phyloP scores from a whole-genome alignment of 2,113 vertebrate genomes.

The Poeciliopsis occidentalis region DNA sequence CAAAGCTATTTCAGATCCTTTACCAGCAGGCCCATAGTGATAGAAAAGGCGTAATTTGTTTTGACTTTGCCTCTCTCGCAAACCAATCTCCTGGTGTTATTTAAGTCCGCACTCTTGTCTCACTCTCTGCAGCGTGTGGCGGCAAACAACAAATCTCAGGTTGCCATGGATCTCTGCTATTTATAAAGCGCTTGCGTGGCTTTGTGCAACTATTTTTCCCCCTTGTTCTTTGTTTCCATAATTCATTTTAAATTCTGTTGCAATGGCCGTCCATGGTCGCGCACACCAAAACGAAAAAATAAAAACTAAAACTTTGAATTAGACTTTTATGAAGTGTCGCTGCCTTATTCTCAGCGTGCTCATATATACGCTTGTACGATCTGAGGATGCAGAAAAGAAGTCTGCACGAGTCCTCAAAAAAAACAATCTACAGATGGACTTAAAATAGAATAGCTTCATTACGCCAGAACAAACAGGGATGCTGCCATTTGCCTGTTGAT shows the following conservation, averaged over 20 bases:
- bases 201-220: conserved; percentile 21
- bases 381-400: conserved; percentile 44
- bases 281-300: conserved; percentile 9
- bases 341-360: conserved; percentile 69
- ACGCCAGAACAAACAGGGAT: conserved; percentile 55
- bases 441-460: conserved; percentile 76
- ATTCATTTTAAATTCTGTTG: conserved; percentile 44
- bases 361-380: conserved; percentile 68
- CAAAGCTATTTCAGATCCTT: conserved; percentile 79
- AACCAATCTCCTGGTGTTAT: conserved; percentile 77
- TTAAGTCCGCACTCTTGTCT: conserved; percentile 73
- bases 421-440: conserved; percentile 60
- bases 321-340: conserved; percentile 56
- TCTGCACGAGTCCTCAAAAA: conserved; percentile 46
- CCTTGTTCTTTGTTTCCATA: conserved; percentile 38
- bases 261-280: conserved; percentile 37
- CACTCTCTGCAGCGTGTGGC: conserved; percentile 66
- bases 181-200: conserved; percentile 65
- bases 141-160: conserved; percentile 76
- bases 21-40: conserved; percentile 72
- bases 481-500: conserved; percentile 61
- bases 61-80: conserved; percentile 77
- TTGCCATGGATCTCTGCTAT: conserved; percentile 75
- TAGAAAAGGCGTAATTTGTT: conserved; percentile 81
- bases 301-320: conserved; percentile 61